Conservation (phyloP, 2,888 invertebrate genomes). For the Orthonevra nobilis region DNA sequence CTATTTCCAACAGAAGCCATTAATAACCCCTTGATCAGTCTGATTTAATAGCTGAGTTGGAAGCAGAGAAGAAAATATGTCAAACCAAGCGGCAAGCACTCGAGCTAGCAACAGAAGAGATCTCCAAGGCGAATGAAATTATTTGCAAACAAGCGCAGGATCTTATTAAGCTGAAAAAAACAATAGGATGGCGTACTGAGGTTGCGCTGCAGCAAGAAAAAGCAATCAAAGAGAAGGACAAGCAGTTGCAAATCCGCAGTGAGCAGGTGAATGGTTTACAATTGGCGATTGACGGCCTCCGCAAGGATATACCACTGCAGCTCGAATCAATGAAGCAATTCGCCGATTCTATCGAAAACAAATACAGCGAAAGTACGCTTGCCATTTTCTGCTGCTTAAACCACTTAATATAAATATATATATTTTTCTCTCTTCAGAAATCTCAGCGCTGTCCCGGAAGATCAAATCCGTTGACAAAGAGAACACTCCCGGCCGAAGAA, state of each 20-base stretch:
- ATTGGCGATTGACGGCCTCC: conserved; percentile 73
- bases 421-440: conserved; percentile 72
- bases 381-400: not conserved
- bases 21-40: conserved; percentile 71
- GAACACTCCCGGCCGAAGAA: conserved; percentile 24
- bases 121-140: conserved; percentile 79
- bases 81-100: conserved; percentile 78
- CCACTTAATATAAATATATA: no score
- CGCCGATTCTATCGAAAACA: conserved; percentile 75
- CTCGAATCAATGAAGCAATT: conserved; percentile 76
- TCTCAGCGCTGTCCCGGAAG: conserved; percentile 71
- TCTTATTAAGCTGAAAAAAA: conserved; percentile 75
- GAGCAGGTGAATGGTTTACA: conserved; percentile 74
- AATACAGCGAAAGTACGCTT: conserved; percentile 77
- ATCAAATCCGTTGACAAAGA: conserved; percentile 47
- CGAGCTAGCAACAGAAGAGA: conserved; percentile 79
- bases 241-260: conserved; percentile 72
- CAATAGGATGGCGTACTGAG: conserved; percentile 77
- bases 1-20: no score
- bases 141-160: conserved; percentile 78
- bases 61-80: conserved; percentile 79
- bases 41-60: conserved; percentile 77
- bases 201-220: conserved; percentile 78
- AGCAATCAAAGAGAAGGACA: conserved; percentile 76
- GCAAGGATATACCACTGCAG: conserved; percentile 76